These are phyloP conservation scores for Prunella himalayana DNA, from an alignment of 2,113 vertebrate species.

Conservation along the genomic window DNA sequence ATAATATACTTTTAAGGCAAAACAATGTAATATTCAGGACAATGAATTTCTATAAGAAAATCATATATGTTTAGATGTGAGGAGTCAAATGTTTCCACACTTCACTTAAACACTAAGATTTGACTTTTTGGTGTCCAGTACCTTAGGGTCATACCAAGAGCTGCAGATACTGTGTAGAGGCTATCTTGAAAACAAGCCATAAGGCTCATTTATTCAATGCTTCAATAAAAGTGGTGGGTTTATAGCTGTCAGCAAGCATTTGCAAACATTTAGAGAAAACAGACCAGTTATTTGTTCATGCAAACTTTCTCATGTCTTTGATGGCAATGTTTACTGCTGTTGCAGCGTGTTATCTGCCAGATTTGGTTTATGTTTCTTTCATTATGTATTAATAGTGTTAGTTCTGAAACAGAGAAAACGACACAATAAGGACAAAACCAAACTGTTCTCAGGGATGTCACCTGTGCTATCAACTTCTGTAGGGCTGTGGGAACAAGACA, in stretches of 20 bases:
- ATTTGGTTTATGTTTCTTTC: neutral
- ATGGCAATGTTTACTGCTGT: neutral
- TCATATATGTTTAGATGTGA: neutral
- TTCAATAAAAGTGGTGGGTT: neutral
- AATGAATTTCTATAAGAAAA: neutral
- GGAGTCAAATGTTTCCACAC: neutral
- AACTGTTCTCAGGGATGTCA: slow-evolving; percentile 75
- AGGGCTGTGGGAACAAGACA: slow-evolving; percentile 77
- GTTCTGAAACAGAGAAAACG: slow-evolving; percentile 21
- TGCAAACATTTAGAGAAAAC: neutral
- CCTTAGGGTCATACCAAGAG: neutral
- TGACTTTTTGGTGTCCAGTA: neutral
- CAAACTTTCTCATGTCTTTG: neutral
- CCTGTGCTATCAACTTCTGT: slow-evolving; percentile 83
- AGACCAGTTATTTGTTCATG: slow-evolving; percentile 46
- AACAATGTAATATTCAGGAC: neutral
- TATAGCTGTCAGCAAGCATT: neutral
- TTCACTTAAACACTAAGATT: neutral
- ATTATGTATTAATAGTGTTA: slow-evolving; percentile 47
- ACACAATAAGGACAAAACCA: slow-evolving; percentile 2
- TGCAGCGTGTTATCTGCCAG: neutral
- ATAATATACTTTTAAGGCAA: neutral
- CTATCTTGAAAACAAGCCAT: neutral
- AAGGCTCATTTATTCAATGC: neutral
- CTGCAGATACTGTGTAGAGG: neutral